A percentile compares a stretch with the other conserved stretches of the same genome.
phyloP scores from a whole-genome alignment of 2,797 vertebrate genomes.

The Dromococcyx pavoninus region DNA sequence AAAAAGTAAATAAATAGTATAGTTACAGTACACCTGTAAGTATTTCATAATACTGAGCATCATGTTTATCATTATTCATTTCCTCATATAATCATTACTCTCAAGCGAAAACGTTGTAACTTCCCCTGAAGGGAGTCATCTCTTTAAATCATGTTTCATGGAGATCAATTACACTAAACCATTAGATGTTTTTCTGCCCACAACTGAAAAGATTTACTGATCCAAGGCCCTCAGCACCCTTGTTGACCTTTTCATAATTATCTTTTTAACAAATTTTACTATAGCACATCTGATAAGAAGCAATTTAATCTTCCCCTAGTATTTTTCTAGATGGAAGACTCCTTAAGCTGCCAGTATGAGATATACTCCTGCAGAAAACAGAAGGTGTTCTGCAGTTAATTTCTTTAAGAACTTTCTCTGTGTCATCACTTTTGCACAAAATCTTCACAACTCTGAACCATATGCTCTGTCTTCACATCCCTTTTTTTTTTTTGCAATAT shows the following conservation, averaged over 20 bases:
- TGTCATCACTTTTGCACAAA: neutral
- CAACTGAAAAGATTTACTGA: neutral
- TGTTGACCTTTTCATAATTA: neutral
- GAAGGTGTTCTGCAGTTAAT: neutral
- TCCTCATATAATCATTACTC: neutral
- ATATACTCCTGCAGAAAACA: neutral
- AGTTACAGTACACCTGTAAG: neutral
- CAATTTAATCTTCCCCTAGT: neutral
- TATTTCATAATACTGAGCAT: neutral
- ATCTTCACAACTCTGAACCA: neutral
- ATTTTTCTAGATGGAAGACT: neutral
- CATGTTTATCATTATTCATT: neutral
- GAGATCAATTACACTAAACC: neutral
- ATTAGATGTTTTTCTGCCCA: neutral
- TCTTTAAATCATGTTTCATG: neutral
- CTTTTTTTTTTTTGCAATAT: neutral
- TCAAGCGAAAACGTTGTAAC: neutral
- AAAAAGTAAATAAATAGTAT: neutral
- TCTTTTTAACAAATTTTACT: neutral
- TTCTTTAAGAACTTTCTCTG: neutral
- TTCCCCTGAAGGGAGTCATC: neutral
- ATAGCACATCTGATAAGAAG: neutral
- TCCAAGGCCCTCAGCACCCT: too few species aligned
- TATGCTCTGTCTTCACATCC: neutral
- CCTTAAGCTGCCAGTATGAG: neutral